Base-by-base conservation (phyloP, 2,888 invertebrate species). In the Calameuta filiformis region DNA sequence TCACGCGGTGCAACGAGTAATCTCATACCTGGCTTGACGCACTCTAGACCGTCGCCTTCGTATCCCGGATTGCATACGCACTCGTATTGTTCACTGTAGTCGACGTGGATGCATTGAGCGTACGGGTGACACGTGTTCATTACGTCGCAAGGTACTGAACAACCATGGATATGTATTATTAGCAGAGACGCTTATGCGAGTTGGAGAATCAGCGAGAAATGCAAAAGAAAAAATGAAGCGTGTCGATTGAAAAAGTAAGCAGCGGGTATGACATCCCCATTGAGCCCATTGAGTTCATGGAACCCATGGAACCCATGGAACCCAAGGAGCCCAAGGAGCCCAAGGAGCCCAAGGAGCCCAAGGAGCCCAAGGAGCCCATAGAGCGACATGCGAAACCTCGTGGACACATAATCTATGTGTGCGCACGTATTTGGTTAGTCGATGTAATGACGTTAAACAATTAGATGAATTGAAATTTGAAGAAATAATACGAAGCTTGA, bases 1-100 rank as follows among this genome's bases (percentile, higher is more conserved):
- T 56, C 56, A 2, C 23, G 56, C 56, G 56, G 23, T 11, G 73
- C 79, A 77, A 79, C 76, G 75, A 80, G 79, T 79, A 40, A 34
- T 31, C 75, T 84, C 87, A 80, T 90, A 93, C 93, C 93, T 87
- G 89, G 92, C 84, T 94, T 94, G 2, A 92, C 93, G 89, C 98
- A 98, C 84, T 93, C 94, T 81, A 93, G 94, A 12, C 97, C 98
- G 90, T 98, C 96, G 34, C 98, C 98, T 87, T 95, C 94, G 92
- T 94, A 98, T 4, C 97, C 97, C n/a, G 94, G 93, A 79, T 95
- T 95, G 89, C 98, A 98, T 73, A 94, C 94, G 88, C 98, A 98
- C 78, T 92, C 92, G 85, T 94, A 94, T 2, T 93, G 92, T 76
- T 93, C 92, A 3, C 93, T 92, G 37, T 93, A 90, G 23, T 94